phyloP scores from a whole-genome alignment of 2,113 vertebrate species.

The Amia ocellicauda region DNA sequence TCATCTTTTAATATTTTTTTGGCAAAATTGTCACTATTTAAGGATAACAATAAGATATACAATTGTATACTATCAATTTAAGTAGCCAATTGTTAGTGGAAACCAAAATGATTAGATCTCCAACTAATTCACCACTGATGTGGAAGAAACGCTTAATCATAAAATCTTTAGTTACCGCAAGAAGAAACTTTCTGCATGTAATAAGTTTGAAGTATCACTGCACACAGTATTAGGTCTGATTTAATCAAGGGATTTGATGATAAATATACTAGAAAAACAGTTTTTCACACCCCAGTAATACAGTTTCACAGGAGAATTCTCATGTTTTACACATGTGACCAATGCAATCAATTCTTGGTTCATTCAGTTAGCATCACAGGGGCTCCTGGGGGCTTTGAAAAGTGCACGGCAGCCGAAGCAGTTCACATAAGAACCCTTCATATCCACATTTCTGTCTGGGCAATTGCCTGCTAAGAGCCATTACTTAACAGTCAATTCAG shows the following conservation, averaged over 20 bases:
- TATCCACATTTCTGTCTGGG: background rate
- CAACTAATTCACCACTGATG: no score
- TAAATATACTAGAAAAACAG: slow-evolving; percentile 5
- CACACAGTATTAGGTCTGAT: background rate
- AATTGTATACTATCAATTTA: no score
- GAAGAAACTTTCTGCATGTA: background rate
- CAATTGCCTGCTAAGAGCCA: background rate
- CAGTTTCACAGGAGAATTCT: slow-evolving; percentile 6
- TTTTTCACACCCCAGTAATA: slow-evolving; percentile 14
- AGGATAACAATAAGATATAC: no score
- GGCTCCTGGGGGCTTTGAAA: background rate
- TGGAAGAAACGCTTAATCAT: no score
- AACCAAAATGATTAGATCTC: no score
- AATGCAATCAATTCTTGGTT: slow-evolving; percentile 10
- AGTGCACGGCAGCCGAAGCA: background rate
- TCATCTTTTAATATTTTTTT: no score
- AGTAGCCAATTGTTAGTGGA: no score
- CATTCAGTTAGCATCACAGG: background rate
- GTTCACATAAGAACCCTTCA: slow-evolving; percentile 5
- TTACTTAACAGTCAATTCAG: slow-evolving; percentile 4
- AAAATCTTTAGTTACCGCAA: background rate
- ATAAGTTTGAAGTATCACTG: slow-evolving; percentile 5
- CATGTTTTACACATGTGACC: slow-evolving; percentile 12
- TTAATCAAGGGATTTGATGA: slow-evolving; percentile 10
- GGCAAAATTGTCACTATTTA: no score